Evolutionary conservation across 2,797 vertebrate genomes (phyloP), one percentile per base, ranked within the genome.

Genomic region (Poeciliopsis infans): DNA sequence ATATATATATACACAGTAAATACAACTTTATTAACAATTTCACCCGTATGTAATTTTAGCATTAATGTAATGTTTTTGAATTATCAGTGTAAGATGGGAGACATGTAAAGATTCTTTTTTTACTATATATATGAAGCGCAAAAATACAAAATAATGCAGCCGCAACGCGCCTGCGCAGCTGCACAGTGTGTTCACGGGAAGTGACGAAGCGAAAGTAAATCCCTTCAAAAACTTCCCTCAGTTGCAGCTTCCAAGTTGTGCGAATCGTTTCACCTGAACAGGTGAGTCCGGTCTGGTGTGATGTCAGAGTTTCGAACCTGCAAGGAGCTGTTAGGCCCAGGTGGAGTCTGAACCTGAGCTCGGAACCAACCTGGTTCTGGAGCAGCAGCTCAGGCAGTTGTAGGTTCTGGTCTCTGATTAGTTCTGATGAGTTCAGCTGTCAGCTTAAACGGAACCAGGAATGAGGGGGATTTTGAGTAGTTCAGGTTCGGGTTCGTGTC

Each of bases 151-250:
- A 15, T 15, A 46, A 49, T 7, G 23, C 8, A 23, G 2, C 7
- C 49, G 49, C 49, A 10, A 8, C 7, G 49, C 49, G 49, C 49
- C 49, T 51, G 49, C 49, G 49, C 49, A 51, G 49, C 20, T 51
- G 20, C 2, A 23, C 23, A 1, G 49, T 23, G 49, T 51, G 49
- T 7, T 23, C 18, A 51, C 49, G 2, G 57, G 57, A 59, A 59
- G 57, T 59, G 57, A 59, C 57, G 13, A 59, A 59, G n/a, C 28
- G 57, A 59, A 59, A 59, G 57, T 59, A 59, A 59, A 59, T 15
- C 49, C 6, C 20, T 51, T 8, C 20, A 51, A 20, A 23, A 59
- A 59, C 28, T 2, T 59, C 2, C 5, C 12, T 59, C 57, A 5
- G 28, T 12, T 13, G 28, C 13, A 3, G 12, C 57, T 5, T 59